Evolutionary conservation across 2,113 vertebrate genomes (phyloP), one percentile per base, ranked within the genome.

Genomic region (Petrocephalus zakoni): DNA sequence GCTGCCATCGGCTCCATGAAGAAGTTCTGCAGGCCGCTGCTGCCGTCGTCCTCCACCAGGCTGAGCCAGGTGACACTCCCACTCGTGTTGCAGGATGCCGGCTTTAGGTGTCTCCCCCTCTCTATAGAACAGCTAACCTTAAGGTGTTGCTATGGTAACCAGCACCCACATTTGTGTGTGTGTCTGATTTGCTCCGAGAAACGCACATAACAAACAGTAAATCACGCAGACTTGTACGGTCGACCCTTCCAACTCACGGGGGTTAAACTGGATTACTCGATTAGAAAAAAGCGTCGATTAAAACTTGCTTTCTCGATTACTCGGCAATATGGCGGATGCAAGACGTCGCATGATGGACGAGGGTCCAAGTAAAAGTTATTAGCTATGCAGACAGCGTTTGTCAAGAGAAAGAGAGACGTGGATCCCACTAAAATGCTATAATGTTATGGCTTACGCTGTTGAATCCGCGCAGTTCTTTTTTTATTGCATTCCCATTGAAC

Each of bases 1-100:
- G 98, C 98, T 19, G 97, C 98, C 3, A 98, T 99, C 37, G 98
- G 97, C 90, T 99, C 98, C 90, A 98, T 98, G 97, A 98, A 98
- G 94, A 99, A 99, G 92, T 99, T 99, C 94, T 98, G 97, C 88
- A 96, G 97, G 78, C 98, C 98, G 0, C 96, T 99, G 64, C 93
- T 99, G 90, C 98, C 97, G 9, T 96, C 96, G 0, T 97, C 96
- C 61, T 95, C 94, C 84, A 99, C 97, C 13, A 96, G 98, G 91
- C 96, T 99, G 64, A 97, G 92, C 56, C 97, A 97, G 96, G 97
- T 97, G 83, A 85, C 88, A 81, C 56, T 68, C 47, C 6, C 52
- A 55, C 13, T 55, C 11, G 9, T 22, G 19, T 52, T n/a, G 22
- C 22, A 2, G 49, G 0, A 85, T 29, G 21, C 17, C 22, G 11